phyloP scores from a whole-genome alignment of 2,113 vertebrate species.

The Bos taurus region ARS-UCD2.0 NC_037354.1:14496001-14496500 shows the following conservation, averaged over 20 bases:
- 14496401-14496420: background rate
- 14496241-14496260: rapidly evolving
- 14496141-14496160: background rate
- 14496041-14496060: background rate
- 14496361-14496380: background rate
- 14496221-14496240: background rate
- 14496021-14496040: background rate
- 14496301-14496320: background rate
- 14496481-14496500: background rate
- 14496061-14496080: background rate
- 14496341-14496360: background rate
- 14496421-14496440: background rate
- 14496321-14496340: background rate
- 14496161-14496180: background rate
- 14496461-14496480: background rate
- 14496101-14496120: background rate
- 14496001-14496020: background rate
- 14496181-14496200: background rate
- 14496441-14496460: background rate
- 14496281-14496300: background rate
- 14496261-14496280: background rate
- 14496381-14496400: rapidly evolving
- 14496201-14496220: background rate
- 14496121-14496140: background rate
- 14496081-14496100: rapidly evolving